phyloP scores from a whole-genome alignment of 2,888 invertebrate genomes.

The Isoperla grammatica region DNA sequence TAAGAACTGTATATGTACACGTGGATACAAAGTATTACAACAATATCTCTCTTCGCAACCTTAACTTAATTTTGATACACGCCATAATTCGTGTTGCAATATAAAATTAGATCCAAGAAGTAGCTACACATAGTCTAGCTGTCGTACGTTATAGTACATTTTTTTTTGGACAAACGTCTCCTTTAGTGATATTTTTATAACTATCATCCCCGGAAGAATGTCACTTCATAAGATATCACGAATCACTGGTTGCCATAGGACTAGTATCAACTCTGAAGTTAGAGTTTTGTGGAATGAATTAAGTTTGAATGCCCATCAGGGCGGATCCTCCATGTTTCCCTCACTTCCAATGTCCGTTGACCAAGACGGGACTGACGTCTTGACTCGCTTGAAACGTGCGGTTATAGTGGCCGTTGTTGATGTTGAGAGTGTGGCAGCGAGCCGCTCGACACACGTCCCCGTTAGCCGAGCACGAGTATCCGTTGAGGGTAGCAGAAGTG shows the following conservation, averaged over 20 bases:
- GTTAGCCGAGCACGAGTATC: slow-evolving; percentile 65
- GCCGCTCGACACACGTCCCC: slow-evolving; percentile 53
- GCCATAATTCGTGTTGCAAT: no score
- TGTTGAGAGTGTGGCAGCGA: slow-evolving; percentile 24
- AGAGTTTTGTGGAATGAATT: slow-evolving; percentile 11
- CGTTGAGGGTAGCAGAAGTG: slow-evolving; percentile 48
- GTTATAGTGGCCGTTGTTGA: slow-evolving; percentile 19
- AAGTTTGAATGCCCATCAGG: not conserved
- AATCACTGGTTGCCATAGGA: slow-evolving; percentile 5
- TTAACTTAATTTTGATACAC: no score
- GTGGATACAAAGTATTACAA: no score
- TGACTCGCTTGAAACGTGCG: slow-evolving; percentile 15
- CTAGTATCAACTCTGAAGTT: slow-evolving; percentile 6
- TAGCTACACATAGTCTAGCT: no score
- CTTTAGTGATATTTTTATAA: no score
- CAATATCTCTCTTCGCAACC: no score
- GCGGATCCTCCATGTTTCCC: not conserved
- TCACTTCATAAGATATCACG: slow-evolving; percentile 2
- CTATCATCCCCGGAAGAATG: slow-evolving; percentile 4
- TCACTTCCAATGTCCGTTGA: slow-evolving; percentile 7
- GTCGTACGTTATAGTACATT: no score
- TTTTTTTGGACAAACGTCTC: no score
- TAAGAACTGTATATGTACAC: no score
- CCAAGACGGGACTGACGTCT: slow-evolving; percentile 1
- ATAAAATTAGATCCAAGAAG: no score